A percentile compares a stretch with the other conserved stretches of the same genome.
Conservation (phyloP, 2,113 vertebrate genomes). For the Poecilia latipinna region DNA sequence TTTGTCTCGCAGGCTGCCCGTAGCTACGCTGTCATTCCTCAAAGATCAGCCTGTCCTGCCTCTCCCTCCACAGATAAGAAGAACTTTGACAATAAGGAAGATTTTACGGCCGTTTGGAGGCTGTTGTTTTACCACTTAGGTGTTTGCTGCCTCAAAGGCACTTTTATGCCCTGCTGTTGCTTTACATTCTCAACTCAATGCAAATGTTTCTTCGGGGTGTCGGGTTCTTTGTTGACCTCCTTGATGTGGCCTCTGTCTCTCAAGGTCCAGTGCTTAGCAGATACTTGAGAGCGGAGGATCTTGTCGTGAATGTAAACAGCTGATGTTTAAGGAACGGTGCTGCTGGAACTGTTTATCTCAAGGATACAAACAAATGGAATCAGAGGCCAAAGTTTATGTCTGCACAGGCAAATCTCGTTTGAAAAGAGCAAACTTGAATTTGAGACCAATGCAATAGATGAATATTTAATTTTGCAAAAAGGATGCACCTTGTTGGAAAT, state of each 20-base stretch:
- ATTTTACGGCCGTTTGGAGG: conserved; percentile 65
- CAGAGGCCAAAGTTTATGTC: conserved; percentile 11
- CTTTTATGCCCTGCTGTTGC: conserved; percentile 58
- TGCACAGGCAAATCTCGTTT: conserved; percentile 5
- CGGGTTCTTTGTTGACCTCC: conserved; percentile 76
- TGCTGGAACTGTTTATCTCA: conserved; percentile 71
- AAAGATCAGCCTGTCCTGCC: conserved; percentile 32
- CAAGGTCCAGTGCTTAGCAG: conserved; percentile 72
- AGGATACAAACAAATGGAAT: conserved; percentile 52
- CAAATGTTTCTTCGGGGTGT: conserved; percentile 78
- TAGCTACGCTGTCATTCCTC: conserved; percentile 42
- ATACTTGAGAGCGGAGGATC: conserved; percentile 76
- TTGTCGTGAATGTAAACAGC: conserved; percentile 76
- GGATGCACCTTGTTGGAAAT: not conserved
- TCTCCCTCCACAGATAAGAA: conserved; percentile 49
- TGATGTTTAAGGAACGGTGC: conserved; percentile 60
- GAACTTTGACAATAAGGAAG: conserved; percentile 47
- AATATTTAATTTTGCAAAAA: not conserved
- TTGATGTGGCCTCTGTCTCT: conserved; percentile 76
- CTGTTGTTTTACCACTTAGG: conserved; percentile 63
- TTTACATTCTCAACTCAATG: conserved; percentile 77
- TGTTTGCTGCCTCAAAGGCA: conserved; percentile 60
- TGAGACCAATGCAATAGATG: not conserved
- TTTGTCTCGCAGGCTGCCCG: conserved; percentile 44
- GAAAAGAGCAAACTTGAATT: conserved; percentile 6